Base-by-base conservation (phyloP, 2,113 vertebrate genomes). In the Eonycteris spelaea region DNA sequence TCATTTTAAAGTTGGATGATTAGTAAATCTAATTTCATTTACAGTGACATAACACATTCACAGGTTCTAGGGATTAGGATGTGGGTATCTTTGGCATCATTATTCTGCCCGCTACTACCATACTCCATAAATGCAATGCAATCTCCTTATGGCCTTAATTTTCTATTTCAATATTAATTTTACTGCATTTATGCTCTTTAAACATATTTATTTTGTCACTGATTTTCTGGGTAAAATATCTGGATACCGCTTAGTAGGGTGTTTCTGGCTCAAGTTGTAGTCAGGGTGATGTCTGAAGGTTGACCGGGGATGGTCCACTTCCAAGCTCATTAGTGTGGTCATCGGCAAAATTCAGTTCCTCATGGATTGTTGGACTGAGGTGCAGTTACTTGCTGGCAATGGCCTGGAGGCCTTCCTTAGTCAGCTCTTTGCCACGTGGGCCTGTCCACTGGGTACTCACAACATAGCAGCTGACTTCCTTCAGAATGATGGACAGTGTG, bases 141-240 rank as follows among this genome's bases (percentile, higher is more conserved):
- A 18, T 77, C 79, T 68, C 33, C 30, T 79, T 63, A 73, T 21
- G 57, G 33, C 14, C 26, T 86, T 94, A 55, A 19, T 73, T 95
- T 95, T 79, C 35, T 70, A 92, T 86, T 92, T 80, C 71, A 75
- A 35, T 80, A 28, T 85, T 92, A 40, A 71, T 63, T 84, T 65
- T 18, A 22, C 16, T 57, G 38, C 79, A 43, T 84, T 95, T 71
- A 85, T 86, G 16, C 10, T 85, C 28, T 90, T 86, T 86, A 80
- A 19, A 24, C 91, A 33, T 1, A 3, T 74, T 86, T 45, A 85
- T 48, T 40, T n/a, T 83, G 18, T 88, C 30, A n/a, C 2, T 59
- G 1, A 83, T 45, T 88, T 65, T 91, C 53, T 43, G 35, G 30
- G 51, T 45, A 26, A 70, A 48, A 38, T n/a, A 61, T 71, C 51